Evolutionary conservation across 2,113 vertebrate genomes (phyloP).

Genomic region (Dromas ardeola): DNA sequence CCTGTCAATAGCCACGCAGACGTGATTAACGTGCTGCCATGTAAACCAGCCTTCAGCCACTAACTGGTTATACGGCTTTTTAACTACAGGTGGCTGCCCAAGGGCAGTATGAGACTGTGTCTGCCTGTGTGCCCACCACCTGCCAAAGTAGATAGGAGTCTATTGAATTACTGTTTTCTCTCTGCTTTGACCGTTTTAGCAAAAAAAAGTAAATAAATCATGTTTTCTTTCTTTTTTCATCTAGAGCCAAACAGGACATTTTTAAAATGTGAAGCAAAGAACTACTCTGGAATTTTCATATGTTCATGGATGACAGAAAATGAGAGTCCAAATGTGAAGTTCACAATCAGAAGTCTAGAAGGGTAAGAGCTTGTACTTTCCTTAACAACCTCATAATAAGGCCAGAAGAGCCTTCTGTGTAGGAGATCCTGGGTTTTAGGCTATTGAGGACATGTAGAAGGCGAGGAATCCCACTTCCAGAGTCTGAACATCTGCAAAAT

Average conservation of each 20-base stretch:
- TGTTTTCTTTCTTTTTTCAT: constrained; percentile 9
- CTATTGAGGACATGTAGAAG: not conserved
- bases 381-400: not conserved
- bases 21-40: not conserved
- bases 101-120: not conserved
- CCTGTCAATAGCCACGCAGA: not conserved
- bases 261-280: constrained; percentile 76
- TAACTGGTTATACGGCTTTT: not conserved
- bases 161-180: not conserved
- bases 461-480: not conserved
- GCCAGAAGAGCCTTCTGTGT: not conserved
- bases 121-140: not conserved
- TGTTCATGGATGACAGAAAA: constrained; percentile 77
- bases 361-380: constrained; percentile 65
- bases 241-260: constrained; percentile 62
- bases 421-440: not conserved
- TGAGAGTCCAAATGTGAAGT: constrained; percentile 59
- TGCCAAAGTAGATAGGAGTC: not conserved
- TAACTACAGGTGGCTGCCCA: not conserved
- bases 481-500: not conserved
- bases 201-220: not conserved
- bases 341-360: constrained; percentile 61
- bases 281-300: constrained; percentile 74
- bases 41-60: not conserved
- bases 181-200: not conserved